Base-by-base conservation (phyloP, 2,797 vertebrate species). In the Acipenser oxyrinchus region DNA sequence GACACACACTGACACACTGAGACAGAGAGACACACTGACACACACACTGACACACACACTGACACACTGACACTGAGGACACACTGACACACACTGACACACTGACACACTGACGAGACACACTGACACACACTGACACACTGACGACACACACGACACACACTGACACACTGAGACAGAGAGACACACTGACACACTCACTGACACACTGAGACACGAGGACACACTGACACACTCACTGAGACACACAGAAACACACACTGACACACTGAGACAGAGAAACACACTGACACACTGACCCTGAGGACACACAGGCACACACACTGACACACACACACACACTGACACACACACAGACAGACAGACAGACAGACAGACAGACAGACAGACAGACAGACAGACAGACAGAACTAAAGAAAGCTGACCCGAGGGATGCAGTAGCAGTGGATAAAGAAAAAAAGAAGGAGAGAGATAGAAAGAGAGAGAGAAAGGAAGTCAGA, bases 41-140 rank as follows among this genome's bases (percentile, higher is more conserved):
- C 8, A 23, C 12, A 48, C 12, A 12, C 2, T 10, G 9, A 51
- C 49, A 12, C 11, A 57, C 13, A 37, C 6, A 63, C 11, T 1
- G 12, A 11, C 6, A 37, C 61, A 63, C 94, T 88, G 69, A 89
- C 86, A 81, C 96, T 99, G 77, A 48, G 15, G 15, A 18, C 15
- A 18, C 51, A 52, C 51, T 1, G 7, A 52, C 15, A 18, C 15
- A 18, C 15, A 18, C 15, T 18, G 15, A 64, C 65, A 65, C 69
- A 65, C 9, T 53, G 23, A 69, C 66, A 50, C 79, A 85, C 51
- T 8, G 60, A 60, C 48, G 51, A 50, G n/a, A 90, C 87, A 70
- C 78, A 80, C 68, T 87, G 85, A 13, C 6, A 77, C 2, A 37
- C 23, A 37, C 2, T n/a, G 65, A 90, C 80, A 72, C 89, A 90